Evolutionary conservation across 2,797 vertebrate genomes (phyloP).

Genomic region (Hoplostethus mediterraneus): DNA sequence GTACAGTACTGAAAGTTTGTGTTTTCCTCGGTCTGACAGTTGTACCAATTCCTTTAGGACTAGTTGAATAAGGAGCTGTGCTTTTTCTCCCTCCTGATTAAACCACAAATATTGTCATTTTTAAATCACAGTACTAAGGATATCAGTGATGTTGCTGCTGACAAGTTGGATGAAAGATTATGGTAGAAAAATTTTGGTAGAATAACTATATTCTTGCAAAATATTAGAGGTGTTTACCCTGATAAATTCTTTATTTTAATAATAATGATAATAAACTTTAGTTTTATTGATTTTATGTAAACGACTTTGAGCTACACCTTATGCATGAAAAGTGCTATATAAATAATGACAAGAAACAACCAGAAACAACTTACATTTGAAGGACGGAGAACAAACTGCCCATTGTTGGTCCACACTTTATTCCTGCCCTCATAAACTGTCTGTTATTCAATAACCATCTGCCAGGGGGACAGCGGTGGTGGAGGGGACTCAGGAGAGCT

Average conservation of each 20-base stretch:
- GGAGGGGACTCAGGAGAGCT: conserved; percentile 40
- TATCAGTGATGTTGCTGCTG: neutral
- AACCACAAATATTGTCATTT: conserved; percentile 21
- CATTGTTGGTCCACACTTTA: conserved; percentile 76
- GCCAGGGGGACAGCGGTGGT: conserved; percentile 48
- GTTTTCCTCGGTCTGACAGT: neutral
- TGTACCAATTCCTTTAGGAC: neutral
- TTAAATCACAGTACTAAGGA: neutral
- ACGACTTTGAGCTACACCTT: no score
- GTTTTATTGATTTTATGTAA: no score
- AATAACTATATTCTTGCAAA: conserved; percentile 59
- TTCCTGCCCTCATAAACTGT: conserved; percentile 79
- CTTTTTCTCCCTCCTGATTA: neutral
- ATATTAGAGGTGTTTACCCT: conserved; percentile 33
- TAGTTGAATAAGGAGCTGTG: neutral
- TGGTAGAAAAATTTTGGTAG: conserved; percentile 40
- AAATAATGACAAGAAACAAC: neutral
- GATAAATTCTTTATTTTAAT: conserved; percentile 62
- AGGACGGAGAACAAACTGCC: conserved; percentile 78
- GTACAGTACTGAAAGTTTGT: neutral
- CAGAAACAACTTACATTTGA: conserved; percentile 70
- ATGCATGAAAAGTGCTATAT: no score
- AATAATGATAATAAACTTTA: no score
- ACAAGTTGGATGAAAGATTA: conserved; percentile 52
- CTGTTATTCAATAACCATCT: conserved; percentile 84